These are phyloP conservation scores for Steinernema khuongi DNA, from an alignment of 1,140 invertebrate species.

Conservation along the genomic window DNA sequence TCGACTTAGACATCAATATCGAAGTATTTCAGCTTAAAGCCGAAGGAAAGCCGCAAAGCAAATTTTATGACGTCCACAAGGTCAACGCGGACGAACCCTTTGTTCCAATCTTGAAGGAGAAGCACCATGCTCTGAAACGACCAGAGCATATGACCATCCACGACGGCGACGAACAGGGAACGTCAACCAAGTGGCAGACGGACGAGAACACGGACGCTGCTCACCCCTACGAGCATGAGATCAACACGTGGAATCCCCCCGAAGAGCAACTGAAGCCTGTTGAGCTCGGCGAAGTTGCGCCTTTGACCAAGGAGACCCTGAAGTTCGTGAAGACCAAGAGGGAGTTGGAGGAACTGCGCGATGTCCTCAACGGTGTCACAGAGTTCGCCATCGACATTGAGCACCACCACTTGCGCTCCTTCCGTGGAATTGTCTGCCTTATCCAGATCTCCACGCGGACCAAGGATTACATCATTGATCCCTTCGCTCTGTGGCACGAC, in stretches of 20 bases:
- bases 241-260: neutral
- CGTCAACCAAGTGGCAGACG: neutral
- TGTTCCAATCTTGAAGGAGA: neutral
- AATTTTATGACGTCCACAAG: neutral
- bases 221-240: neutral
- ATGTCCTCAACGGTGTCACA: conserved; percentile 67
- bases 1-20: neutral
- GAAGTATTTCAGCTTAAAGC: neutral
- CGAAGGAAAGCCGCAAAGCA: neutral
- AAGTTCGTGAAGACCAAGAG: neutral
- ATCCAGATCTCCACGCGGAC: conserved; percentile 84
- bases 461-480: conserved; percentile 86
- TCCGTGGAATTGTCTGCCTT: conserved; percentile 74
- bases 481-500: conserved; percentile 74
- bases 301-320: neutral
- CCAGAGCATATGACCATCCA: neutral
- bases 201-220: neutral
- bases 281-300: neutral
- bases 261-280: neutral
- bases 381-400: conserved; percentile 83
- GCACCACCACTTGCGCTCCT: conserved; percentile 43
- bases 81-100: neutral
- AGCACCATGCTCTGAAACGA: neutral
- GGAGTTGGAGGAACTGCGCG: conserved; percentile 66
- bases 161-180: neutral